These are phyloP conservation scores for Tauraco hartlaubi DNA, from an alignment of 2,797 vertebrate genomes.

Conservation along the genomic window DNA sequence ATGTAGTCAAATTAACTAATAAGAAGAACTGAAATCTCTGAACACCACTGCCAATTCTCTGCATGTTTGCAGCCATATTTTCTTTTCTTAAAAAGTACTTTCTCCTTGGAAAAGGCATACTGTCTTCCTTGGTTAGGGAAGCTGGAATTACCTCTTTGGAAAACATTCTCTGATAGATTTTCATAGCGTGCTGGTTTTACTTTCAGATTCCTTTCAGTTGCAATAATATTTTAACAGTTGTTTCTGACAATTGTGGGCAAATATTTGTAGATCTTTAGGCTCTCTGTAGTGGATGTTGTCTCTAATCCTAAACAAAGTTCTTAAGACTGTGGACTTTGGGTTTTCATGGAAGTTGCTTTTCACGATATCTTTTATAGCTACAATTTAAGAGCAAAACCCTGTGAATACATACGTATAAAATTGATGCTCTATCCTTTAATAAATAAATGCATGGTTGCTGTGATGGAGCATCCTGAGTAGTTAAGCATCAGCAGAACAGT, in stretches of 20 bases:
- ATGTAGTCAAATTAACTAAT: not conserved
- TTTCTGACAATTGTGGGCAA: not conserved
- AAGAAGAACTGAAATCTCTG: not conserved
- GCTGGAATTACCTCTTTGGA: not conserved
- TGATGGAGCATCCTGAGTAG: not conserved
- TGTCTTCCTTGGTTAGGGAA: not conserved
- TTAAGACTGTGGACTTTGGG: not conserved
- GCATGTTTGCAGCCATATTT: not conserved
- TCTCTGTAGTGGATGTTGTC: not conserved
- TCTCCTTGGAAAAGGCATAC: not conserved
- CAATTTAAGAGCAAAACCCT: not conserved
- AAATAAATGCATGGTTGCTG: not conserved
- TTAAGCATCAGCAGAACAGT: not conserved
- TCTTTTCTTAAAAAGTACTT: not conserved
- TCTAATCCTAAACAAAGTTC: conserved; percentile 45
- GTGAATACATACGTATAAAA: not conserved
- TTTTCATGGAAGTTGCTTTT: not conserved
- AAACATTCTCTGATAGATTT: not conserved
- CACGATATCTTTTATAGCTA: not conserved
- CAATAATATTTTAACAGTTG: conserved; percentile 47
- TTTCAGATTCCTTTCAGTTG: not conserved
- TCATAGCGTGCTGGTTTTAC: not conserved
- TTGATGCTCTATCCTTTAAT: not conserved
- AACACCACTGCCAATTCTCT: not conserved
- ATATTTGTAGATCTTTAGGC: not conserved